Base-by-base conservation (phyloP, 2,797 vertebrate species). In the Threskiornis aethiopicus region DNA sequence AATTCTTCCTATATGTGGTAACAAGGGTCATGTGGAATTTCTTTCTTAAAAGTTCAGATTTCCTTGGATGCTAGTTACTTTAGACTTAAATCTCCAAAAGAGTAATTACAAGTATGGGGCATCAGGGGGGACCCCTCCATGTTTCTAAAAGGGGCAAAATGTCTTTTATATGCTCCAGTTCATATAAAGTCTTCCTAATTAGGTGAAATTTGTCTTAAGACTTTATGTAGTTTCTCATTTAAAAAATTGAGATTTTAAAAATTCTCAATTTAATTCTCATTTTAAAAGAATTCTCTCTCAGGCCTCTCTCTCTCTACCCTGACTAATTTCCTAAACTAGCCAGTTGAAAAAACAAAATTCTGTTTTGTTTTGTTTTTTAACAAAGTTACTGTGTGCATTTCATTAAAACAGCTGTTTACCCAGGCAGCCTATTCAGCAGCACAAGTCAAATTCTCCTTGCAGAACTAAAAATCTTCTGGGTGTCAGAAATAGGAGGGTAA, bases 241-340 rank as follows among this genome's bases (percentile, higher is more conserved):
- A 0, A 21, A n/a, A 71, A 77, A 21, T 1, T 1, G 1, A 24
- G 16, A 21, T 44, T 44, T 49, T 31, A 1, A 2, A 29, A 39
- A 41, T 84, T 81, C 37, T 65, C 8, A 13, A 37, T 55, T 77
- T 41, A 31, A 15, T 70, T 84, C 13, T 58, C 2, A 42, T 84
- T 78, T 78, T 46, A 35, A 78, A 80, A 54, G 4, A 75, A 49
- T 39, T 59, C 5, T 70, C 3, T 77, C 19, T 59, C 24, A 66
- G 29, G 17, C 33, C 26, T 39, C 37, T 39, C 37, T 39, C 37
- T 39, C 37, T 39, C 37, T 79, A 47, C 39, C 25, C 20, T 87
- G 51, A 52, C 26, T 79, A 10, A n/a, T 58, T 69, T 66, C 42
- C 28, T 72, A 33, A 85, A 29, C 13, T 51, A 71, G 8, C 5